Evolutionary conservation across 2,888 invertebrate species (phyloP).

Genomic region (Aleiodes leptofemur): DNA sequence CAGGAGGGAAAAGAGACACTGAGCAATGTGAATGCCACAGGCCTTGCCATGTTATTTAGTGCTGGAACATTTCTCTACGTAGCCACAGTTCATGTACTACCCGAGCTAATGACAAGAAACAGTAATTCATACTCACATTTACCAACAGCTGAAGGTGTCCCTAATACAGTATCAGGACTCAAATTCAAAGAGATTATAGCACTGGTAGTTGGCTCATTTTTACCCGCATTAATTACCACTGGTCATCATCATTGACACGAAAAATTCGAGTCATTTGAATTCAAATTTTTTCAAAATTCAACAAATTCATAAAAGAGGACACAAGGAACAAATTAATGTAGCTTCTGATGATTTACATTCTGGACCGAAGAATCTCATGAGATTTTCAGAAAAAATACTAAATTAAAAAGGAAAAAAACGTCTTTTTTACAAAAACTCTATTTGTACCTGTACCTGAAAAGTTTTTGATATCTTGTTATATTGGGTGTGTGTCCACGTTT

Average conservation of each 20-base stretch:
- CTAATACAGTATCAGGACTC: constrained; percentile 77
- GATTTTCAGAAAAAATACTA: no score
- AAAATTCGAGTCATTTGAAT: background rate
- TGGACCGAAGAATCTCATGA: no score
- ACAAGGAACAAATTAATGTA: no score
- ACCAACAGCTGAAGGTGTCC: constrained; percentile 71
- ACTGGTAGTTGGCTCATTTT: constrained; percentile 89
- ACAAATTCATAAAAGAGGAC: no score
- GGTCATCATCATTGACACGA: constrained; percentile 86
- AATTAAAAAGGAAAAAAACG: background rate
- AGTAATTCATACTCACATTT: constrained; percentile 75
- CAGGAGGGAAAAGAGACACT: constrained; percentile 93
- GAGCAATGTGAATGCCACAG: constrained; percentile 93
- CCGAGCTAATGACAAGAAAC: constrained; percentile 87
- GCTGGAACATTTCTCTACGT: constrained; percentile 99
- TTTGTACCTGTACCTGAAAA: constrained; percentile 6
- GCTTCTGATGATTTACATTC: no score
- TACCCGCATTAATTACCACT: constrained; percentile 92
- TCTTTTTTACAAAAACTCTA: background rate
- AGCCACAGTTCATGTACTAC: constrained; percentile 98
- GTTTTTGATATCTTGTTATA: background rate
- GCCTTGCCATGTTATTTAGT: constrained; percentile 98
- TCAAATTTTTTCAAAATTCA: no score
- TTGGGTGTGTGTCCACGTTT: background rate
- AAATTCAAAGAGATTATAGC: constrained; percentile 87